Base-by-base conservation (phyloP, 2,797 vertebrate genomes). In the Periparus ater region DNA sequence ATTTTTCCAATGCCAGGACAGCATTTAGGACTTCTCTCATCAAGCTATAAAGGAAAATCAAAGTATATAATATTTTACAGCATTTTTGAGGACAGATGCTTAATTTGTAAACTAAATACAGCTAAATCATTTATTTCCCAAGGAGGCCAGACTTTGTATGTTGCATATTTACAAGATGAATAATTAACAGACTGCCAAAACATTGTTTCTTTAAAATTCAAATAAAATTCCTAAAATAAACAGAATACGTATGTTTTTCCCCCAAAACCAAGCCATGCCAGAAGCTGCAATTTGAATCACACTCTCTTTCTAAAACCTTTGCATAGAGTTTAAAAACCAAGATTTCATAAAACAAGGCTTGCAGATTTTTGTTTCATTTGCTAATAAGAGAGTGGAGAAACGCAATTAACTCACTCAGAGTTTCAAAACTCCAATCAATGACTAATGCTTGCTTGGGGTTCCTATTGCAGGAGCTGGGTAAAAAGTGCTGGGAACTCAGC, bases 121-220 rank as follows among this genome's bases (percentile, higher is more conserved):
- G 47, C 25, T 36, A 76, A 62, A 67, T 42, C 1, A 45, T 57
- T 85, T 48, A 30, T 53, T 91, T 93, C 45, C 40, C 79, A 81
- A 72, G 25, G 34, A 78, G 17, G 21, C 12, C 61, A 88, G 17
- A 53, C 45, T 55, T 72, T 26, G 4, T 74, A 44, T 15, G 17
- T 47, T 71, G 22, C 27, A n/a, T 50, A 57, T 73, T 92, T 76
- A 79, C 51, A 67, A 0, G 1, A 62, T 21, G 38, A 93, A 66
- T 88, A 85, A 86, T 70, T 85, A 94, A 50, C 62, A 93, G 27
- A 67, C 17, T 66, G 44, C 48, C 62, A 83, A 95, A 40, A 70
- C 23, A 67, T 19, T 25, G 2, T 66, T 57, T 55, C 54, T 85
- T 50, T 44, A 62, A 77, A 85, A 93, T 42, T 32, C 44, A 81